Percentiles rank a stretch among this genome's conserved stretches.
These are phyloP conservation scores for Tapera naevia DNA, from an alignment of 2,797 vertebrate species.

Conservation along the genomic window DNA sequence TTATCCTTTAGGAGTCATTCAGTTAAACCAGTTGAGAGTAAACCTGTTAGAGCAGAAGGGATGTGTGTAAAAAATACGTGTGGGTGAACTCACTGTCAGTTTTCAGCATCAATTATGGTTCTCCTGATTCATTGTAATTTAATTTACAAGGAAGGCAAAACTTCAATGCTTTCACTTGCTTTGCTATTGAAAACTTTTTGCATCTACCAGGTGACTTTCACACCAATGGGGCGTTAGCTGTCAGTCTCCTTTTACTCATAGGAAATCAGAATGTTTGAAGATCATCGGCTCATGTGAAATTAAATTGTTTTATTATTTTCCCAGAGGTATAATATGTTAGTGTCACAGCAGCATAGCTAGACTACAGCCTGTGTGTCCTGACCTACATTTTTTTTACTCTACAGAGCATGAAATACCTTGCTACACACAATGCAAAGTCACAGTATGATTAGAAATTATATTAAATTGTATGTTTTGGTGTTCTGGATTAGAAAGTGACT, in stretches of 20 bases:
- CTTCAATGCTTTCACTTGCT: neutral
- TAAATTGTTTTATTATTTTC: conserved; percentile 47
- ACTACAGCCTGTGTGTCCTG: conserved; percentile 36
- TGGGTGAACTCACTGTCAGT: neutral
- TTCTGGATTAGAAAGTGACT: neutral
- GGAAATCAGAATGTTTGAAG: conserved; percentile 23
- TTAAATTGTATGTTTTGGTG: neutral
- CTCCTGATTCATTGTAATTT: neutral
- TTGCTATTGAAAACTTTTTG: neutral
- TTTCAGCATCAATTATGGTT: neutral
- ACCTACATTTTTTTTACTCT: conserved; percentile 48
- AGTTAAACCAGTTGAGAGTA: neutral
- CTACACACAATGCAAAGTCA: neutral
- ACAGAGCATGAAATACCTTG: conserved; percentile 28
- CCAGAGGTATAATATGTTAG: conserved; percentile 5
- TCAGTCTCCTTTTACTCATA: neutral
- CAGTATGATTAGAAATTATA: neutral
- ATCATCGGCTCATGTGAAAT: conserved; percentile 38
- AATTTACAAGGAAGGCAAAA: neutral
- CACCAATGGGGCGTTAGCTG: neutral
- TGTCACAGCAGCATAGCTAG: conserved; percentile 4
- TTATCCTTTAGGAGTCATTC: neutral
- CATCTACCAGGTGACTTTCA: neutral
- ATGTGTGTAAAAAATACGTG: neutral
- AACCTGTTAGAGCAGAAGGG: neutral